Conservation (phyloP, 2,797 vertebrate species). For the Pelobates cultripes region DNA sequence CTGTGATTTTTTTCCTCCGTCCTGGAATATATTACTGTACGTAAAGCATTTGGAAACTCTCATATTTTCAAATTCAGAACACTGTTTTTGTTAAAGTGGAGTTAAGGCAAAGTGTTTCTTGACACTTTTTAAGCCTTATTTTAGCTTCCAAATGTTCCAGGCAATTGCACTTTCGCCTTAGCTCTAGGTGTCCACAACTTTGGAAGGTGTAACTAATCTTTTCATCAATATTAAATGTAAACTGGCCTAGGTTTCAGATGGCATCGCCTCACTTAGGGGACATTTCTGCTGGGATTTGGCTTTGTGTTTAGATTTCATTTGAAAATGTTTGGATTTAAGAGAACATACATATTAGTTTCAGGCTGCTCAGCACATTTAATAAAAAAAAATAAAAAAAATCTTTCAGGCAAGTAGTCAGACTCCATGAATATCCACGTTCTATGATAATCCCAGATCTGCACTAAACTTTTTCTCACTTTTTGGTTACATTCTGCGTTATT, state of each 20-base stretch:
- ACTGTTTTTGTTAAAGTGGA: neutral
- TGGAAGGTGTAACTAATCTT: slow-evolving; percentile 8
- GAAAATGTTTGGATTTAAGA: slow-evolving; percentile 11
- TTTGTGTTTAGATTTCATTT: slow-evolving; percentile 16
- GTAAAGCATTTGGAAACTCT: neutral
- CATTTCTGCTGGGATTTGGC: neutral
- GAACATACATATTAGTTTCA: slow-evolving; percentile 8
- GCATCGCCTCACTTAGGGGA: neutral
- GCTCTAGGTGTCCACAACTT: slow-evolving; percentile 3
- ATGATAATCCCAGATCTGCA: neutral
- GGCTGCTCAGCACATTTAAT: slow-evolving; percentile 4
- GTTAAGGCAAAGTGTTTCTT: neutral
- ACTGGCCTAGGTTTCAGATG: neutral
- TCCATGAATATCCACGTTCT: neutral
- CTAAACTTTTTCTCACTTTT: neutral
- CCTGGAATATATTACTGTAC: too few relatives aligned
- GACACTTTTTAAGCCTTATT: neutral
- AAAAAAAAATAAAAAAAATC: neutral
- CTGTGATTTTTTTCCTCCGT: neutral
- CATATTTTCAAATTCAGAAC: neutral
- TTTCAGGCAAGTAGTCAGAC: neutral
- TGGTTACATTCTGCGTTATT: neutral
- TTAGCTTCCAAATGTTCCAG: neutral
- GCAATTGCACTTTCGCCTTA: neutral
- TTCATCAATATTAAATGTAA: slow-evolving; percentile 17